Percentiles rank a stretch among this genome's conserved stretches.
Conservation (phyloP, 2,797 vertebrate genomes). For the Pangasius krempfi region DNA sequence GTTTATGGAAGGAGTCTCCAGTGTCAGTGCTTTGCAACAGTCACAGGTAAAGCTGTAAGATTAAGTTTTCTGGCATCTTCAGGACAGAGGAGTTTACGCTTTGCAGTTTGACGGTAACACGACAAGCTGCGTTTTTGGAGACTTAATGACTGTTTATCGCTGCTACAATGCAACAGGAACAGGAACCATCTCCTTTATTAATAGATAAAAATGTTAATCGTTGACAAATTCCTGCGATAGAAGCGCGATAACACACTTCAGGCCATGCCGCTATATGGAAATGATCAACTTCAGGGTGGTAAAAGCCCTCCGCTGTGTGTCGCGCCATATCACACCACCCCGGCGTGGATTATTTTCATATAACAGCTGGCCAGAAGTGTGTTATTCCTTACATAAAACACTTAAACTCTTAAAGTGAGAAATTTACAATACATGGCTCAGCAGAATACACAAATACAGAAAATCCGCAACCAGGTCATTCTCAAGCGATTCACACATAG, state of each 20-base stretch:
- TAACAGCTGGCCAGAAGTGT: not conserved
- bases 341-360: not conserved
- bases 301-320: not conserved
- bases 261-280: not conserved
- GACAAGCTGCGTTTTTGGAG: not conserved
- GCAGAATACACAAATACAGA: not conserved
- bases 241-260: not conserved
- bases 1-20: not conserved
- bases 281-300: not conserved
- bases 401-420: not conserved
- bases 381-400: not conserved
- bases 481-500: not conserved
- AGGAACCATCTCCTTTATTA: not conserved
- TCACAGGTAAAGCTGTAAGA: not conserved
- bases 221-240: not conserved
- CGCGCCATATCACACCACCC: not conserved
- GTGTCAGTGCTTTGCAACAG: not conserved
- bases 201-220: too few species aligned
- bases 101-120: too few species aligned
- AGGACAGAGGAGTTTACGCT: too few species aligned
- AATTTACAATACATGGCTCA: not conserved
- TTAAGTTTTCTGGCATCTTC: too few species aligned
- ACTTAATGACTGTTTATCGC: not conserved
- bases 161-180: not conserved
- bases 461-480: not conserved